These are phyloP conservation scores for Cheiracanthium punctorium DNA, from an alignment of 2,888 invertebrate genomes.

Conservation along the genomic window DNA sequence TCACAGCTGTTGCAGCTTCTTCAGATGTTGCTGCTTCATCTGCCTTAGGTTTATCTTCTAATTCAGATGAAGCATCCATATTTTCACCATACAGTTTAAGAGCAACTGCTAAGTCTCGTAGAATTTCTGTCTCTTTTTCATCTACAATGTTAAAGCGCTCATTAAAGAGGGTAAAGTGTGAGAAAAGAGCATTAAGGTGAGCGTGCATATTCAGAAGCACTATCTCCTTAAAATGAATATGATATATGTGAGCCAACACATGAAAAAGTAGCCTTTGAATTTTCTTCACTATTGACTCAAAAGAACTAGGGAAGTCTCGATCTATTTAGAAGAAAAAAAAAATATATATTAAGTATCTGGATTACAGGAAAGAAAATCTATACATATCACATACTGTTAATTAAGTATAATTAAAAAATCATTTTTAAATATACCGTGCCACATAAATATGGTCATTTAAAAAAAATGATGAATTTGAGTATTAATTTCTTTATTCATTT, in stretches of 20 bases:
- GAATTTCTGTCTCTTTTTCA: conserved; percentile 95
- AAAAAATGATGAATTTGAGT: too few relatives aligned
- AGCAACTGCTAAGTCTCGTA: conserved; percentile 92
- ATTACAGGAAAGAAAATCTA: too few relatives aligned
- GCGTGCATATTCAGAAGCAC: conserved; percentile 94
- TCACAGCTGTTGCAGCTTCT: conserved; percentile 63
- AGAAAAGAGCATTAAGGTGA: conserved; percentile 97
- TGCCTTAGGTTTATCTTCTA: conserved; percentile 42
- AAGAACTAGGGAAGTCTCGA: conserved; percentile 94
- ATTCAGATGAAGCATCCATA: conserved; percentile 32
- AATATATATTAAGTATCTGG: too few relatives aligned
- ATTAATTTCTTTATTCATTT: too few relatives aligned
- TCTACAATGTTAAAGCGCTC: conserved; percentile 94
- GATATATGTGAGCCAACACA: conserved; percentile 98
- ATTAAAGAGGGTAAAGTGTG: conserved; percentile 91
- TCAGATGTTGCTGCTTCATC: conserved; percentile 26
- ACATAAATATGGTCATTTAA: too few relatives aligned
- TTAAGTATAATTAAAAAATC: too few relatives aligned
- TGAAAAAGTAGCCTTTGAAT: conserved; percentile 97
- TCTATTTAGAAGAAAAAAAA: conserved; percentile 79
- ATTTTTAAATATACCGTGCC: too few relatives aligned
- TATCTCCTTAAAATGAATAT: conserved; percentile 97
- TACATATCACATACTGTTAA: too few relatives aligned
- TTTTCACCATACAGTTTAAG: conserved; percentile 76
- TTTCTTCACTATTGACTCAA: conserved; percentile 96